These are phyloP conservation scores for Lasioglossum malachurum DNA, from an alignment of 2,888 invertebrate genomes.

Conservation along the genomic window DNA sequence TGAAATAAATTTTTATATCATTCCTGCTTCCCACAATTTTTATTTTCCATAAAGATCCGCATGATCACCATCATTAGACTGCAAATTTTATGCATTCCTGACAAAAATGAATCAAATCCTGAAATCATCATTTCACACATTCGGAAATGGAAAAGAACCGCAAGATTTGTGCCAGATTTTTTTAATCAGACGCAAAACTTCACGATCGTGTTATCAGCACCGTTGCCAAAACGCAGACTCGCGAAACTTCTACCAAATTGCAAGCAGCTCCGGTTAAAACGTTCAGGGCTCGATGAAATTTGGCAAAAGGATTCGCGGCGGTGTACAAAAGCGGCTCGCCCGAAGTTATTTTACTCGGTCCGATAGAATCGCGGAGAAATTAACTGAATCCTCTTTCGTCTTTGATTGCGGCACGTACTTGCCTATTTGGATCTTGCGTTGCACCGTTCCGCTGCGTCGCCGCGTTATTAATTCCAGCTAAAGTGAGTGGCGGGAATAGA, in stretches of 20 bases:
- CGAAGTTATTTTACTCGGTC: background rate
- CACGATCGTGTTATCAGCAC: background rate
- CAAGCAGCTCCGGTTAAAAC: background rate
- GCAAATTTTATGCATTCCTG: too few species aligned
- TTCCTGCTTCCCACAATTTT: too few species aligned
- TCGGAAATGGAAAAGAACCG: background rate
- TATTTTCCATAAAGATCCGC: too few species aligned
- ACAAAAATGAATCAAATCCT: too few species aligned
- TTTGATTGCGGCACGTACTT: background rate
- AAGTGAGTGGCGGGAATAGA: slow-evolving; percentile 20
- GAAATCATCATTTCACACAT: too few species aligned
- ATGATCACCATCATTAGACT: too few species aligned
- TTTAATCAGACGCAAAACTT: background rate
- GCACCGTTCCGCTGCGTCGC: background rate
- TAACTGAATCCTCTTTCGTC: background rate
- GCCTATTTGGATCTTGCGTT: background rate
- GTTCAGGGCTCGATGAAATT: background rate
- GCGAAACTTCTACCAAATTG: background rate
- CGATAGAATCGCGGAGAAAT: background rate
- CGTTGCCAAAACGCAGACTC: background rate
- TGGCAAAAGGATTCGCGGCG: background rate
- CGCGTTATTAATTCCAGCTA: background rate
- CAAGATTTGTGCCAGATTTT: background rate
- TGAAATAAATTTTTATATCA: too few species aligned
- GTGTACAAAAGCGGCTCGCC: background rate